Evolutionary conservation across 2,888 invertebrate genomes (phyloP), one percentile per base, ranked within the genome.

Genomic region (Macrosiphum euphorbiae): DNA sequence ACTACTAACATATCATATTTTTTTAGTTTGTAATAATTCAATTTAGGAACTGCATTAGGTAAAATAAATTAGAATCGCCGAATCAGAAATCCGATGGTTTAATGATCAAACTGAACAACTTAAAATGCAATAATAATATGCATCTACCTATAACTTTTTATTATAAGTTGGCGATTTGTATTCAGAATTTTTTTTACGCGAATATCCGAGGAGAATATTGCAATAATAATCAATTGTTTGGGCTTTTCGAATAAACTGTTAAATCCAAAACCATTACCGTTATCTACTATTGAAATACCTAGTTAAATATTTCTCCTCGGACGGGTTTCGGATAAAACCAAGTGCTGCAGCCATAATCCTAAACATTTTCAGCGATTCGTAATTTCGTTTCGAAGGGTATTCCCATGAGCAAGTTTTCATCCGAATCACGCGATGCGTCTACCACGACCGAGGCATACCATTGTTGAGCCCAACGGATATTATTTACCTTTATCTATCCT

Each of bases 361-460:
- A 78, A 90, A 90, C 47, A 90, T 90, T 90, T 67, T 78, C 90
- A 67, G 50, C 90, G 47, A 90, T 90, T 90, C 67, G 90, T 90
- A 90, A 90, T 90, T 90, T 90, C 67, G 90, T 90, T 90, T 90
- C 90, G 90, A 90, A 90, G 67, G 67, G 90, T 90, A 90, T 90
- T 90, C 90, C 90, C 90, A 50, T 50, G 90, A 90, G 90, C 67
- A 90, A 67, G 90, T 90, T 90, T 90, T 90, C 90, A 90, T 50
- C 90, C 67, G 67, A 90, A 90, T 90, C 90, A 67, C 90, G 67
- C 35, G 26, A 78, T 35, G 47, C 67, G 90, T 50, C 67, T 67
- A 67, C 67, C 50, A 78, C 50, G 67, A 67, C 13, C 90, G 67
- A 50, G 47, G 90, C 78, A 90, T 47, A 78, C 90, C 67, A 90